Conservation (phyloP, 2,888 invertebrate genomes). For the Taenaris catops region DNA sequence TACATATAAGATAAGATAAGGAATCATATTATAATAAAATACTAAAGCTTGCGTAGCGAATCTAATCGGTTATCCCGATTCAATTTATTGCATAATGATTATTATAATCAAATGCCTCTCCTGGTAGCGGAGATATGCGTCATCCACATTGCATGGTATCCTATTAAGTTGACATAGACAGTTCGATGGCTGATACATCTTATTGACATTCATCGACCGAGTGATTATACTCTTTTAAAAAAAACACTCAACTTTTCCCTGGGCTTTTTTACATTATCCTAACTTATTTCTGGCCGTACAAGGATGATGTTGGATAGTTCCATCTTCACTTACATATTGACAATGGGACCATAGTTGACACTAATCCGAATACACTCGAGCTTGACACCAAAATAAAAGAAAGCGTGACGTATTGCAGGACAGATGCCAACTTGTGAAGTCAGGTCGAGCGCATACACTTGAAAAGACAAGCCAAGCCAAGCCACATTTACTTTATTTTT, state of each 20-base stretch:
- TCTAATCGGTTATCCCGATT: constrained; percentile 6
- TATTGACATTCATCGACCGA: constrained; percentile 21
- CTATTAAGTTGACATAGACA: constrained; percentile 25
- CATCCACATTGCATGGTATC: constrained; percentile 21
- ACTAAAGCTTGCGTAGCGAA: neutral
- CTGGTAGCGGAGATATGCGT: constrained; percentile 24
- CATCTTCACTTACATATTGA: constrained; percentile 34
- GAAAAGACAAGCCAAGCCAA: constrained; percentile 2
- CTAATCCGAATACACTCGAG: constrained; percentile 43
- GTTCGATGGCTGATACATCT: constrained; percentile 25
- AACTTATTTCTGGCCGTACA: constrained; percentile 20
- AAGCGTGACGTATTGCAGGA: constrained; percentile 44
- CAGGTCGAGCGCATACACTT: constrained; percentile 4
- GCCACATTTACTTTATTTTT: constrained; percentile 4
- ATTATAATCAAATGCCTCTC: constrained; percentile 23
- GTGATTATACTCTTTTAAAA: constrained; percentile 10
- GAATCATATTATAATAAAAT: no score
- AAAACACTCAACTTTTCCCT: constrained; percentile 12
- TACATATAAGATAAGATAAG: no score
- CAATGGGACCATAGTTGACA: constrained; percentile 39
- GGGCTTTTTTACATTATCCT: constrained; percentile 6
- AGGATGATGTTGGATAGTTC: constrained; percentile 30
- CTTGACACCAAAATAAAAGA: constrained; percentile 55
- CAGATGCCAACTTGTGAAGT: constrained; percentile 24
- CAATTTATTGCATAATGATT: constrained; percentile 19